phyloP scores from a whole-genome alignment of 1,140 invertebrate species.

The Eufriesea mexicana region DNA sequence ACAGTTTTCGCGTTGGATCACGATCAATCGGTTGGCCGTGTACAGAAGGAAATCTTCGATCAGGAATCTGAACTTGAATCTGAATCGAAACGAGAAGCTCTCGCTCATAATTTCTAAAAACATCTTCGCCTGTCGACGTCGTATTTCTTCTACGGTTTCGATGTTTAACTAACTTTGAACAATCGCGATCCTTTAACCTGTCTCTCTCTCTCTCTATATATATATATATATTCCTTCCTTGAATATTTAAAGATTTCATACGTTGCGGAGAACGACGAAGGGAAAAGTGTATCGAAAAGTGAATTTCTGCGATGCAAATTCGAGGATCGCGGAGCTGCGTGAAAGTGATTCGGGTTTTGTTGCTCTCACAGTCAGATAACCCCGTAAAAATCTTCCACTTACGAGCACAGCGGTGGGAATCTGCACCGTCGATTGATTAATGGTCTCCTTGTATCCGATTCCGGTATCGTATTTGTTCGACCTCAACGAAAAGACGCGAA shows the following conservation, averaged over 20 bases:
- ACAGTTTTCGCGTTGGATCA: constrained; percentile 18
- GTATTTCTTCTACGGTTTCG: too few relatives aligned
- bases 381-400: constrained; percentile 71
- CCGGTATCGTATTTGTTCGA: constrained; percentile 67
- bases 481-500: constrained; percentile 8
- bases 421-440: constrained; percentile 66
- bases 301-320: too few relatives aligned
- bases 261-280: not conserved
- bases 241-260: too few relatives aligned
- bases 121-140: too few relatives aligned
- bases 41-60: too few relatives aligned
- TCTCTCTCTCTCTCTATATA: too few relatives aligned
- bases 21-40: not conserved
- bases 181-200: too few relatives aligned
- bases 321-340: not conserved
- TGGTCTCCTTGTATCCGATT: constrained; percentile 75
- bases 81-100: not conserved
- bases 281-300: not conserved
- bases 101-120: too few relatives aligned
- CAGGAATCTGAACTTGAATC: too few relatives aligned
- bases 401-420: constrained; percentile 41
- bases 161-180: too few relatives aligned
- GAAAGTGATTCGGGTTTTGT: constrained; percentile 4
- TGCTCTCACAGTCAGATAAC: constrained; percentile 59
- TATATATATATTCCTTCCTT: too few relatives aligned